Conservation (phyloP, 1,140 invertebrate genomes). For the Hermetia illucens region DNA sequence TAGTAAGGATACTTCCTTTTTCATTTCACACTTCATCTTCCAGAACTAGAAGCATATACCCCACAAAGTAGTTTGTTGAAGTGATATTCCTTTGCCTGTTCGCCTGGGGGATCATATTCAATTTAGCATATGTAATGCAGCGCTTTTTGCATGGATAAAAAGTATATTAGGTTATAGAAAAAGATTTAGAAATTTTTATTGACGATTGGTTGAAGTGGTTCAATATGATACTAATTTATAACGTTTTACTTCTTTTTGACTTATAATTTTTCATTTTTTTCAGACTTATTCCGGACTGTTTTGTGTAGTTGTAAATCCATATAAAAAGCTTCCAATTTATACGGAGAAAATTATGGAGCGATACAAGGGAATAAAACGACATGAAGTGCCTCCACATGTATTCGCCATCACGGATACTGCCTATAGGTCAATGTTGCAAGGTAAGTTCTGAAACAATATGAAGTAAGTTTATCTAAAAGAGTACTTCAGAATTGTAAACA, state of each 20-base stretch:
- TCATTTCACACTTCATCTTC: no score
- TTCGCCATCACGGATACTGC: slow-evolving; percentile 98
- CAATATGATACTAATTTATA: not conserved
- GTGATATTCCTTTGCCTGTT: not conserved
- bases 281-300: slow-evolving; percentile 99
- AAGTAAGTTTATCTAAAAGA: no score
- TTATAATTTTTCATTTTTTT: slow-evolving; percentile 22
- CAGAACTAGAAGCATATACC: no score
- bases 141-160: no score
- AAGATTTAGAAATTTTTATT: not conserved
- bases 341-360: slow-evolving; percentile 98
- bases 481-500: no score
- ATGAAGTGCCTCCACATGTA: slow-evolving; percentile 98
- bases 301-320: slow-evolving; percentile 98
- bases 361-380: slow-evolving; percentile 98
- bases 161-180: no score
- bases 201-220: no score
- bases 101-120: not conserved
- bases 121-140: no score
- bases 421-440: slow-evolving; percentile 98
- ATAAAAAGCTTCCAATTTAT: slow-evolving; percentile 97
- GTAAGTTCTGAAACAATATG: no score
- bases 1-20: no score
- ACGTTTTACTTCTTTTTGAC: slow-evolving; percentile 1
- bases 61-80: no score